phyloP scores from a whole-genome alignment of 2,888 invertebrate species.

The Mesorhabditis belari region DNA sequence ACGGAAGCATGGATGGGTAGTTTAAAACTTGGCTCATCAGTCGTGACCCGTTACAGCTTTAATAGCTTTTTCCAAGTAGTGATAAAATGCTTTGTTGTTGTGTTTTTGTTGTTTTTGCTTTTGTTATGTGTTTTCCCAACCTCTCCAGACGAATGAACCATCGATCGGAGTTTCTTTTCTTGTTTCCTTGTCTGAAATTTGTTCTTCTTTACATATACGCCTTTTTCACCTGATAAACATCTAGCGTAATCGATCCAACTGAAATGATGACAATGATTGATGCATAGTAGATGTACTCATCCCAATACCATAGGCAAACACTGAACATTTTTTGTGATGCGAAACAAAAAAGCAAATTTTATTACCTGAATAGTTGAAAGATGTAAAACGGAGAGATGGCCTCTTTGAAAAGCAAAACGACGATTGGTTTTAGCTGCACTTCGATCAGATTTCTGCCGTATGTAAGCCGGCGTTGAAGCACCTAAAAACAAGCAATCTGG shows the following conservation, averaged over 20 bases:
- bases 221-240: no score
- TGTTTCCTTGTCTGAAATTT: conserved; percentile 67
- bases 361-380: conserved; percentile 58
- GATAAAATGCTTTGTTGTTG: no score
- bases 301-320: conserved; percentile 71
- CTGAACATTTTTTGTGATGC: conserved; percentile 55
- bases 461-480: conserved; percentile 34
- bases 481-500: conserved; percentile 11
- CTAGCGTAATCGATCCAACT: conserved; percentile 64
- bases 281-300: conserved; percentile 80
- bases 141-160: conserved; percentile 71
- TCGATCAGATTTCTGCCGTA: conserved; percentile 58
- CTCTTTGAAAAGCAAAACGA: conserved; percentile 57
- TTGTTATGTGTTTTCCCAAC: no score
- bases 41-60: no score
- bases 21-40: no score
- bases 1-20: no score
- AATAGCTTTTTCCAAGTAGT: no score
- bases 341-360: conserved; percentile 46
- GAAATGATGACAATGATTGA: conserved; percentile 76
- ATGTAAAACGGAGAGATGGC: conserved; percentile 60
- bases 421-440: conserved; percentile 58
- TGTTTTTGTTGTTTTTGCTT: no score
- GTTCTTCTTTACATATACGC: no score
- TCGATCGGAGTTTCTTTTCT: conserved; percentile 63